Percentiles rank a stretch among this genome's conserved stretches.
phyloP scores from a whole-genome alignment of 2,888 invertebrate genomes.

The Perithous albicinctus region DNA sequence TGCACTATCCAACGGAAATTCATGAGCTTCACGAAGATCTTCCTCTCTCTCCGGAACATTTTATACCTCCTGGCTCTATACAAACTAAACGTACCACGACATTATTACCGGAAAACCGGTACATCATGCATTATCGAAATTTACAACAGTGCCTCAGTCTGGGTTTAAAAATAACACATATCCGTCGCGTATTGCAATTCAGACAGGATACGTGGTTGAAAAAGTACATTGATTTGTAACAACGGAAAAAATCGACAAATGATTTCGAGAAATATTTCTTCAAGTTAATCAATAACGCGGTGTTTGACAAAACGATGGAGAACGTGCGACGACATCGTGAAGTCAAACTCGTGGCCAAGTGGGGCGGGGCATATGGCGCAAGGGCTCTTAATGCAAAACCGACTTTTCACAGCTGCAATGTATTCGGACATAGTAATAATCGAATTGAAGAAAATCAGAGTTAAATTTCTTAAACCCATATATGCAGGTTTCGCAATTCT shows the following conservation, averaged over 20 bases:
- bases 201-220: constrained; percentile 78
- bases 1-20: constrained; percentile 74
- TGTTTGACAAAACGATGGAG: constrained; percentile 78
- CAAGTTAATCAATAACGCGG: constrained; percentile 82
- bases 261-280: constrained; percentile 79
- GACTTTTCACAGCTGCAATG: constrained; percentile 74
- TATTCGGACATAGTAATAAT: constrained; percentile 79
- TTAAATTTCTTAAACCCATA: not conserved
- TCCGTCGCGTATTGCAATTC: constrained; percentile 77
- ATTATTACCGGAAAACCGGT: too few species aligned
- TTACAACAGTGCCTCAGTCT: too few species aligned
- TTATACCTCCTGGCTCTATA: too few species aligned
- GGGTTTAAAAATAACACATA: too few species aligned
- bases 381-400: constrained; percentile 73
- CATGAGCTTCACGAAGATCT: constrained; percentile 78
- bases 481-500: too few species aligned
- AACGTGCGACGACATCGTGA: too few species aligned
- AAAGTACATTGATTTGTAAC: constrained; percentile 65
- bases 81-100: too few species aligned
- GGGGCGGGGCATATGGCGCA: constrained; percentile 75
- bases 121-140: too few species aligned
- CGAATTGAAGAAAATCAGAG: constrained; percentile 69
- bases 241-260: constrained; percentile 76
- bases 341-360: constrained; percentile 49
- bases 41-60: constrained; percentile 70